phyloP scores from a whole-genome alignment of 2,113 vertebrate genomes.

The Paralichthys olivaceus region DNA sequence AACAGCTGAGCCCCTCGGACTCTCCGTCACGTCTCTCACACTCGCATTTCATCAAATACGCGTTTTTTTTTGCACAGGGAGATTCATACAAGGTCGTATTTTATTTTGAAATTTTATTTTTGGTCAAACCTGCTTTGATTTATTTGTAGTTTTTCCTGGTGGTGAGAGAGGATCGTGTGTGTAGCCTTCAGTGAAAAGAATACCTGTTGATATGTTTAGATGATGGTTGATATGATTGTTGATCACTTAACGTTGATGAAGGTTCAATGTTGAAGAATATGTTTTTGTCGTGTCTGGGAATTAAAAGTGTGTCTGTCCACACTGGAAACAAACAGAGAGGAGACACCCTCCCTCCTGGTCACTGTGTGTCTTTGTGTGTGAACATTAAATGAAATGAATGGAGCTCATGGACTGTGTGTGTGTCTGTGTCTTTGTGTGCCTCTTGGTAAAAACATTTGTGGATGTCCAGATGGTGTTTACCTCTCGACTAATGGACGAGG shows the following conservation, averaged over 20 bases:
- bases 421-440: conserved; percentile 5
- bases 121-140: too few species aligned
- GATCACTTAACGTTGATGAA: neutral
- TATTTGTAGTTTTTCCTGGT: too few species aligned
- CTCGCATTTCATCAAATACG: too few species aligned
- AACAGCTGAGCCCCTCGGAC: conserved; percentile 46
- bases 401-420: conserved; percentile 3
- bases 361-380: neutral
- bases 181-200: too few species aligned
- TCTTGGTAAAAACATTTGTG: conserved; percentile 30
- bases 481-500: conserved; percentile 45
- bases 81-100: too few species aligned
- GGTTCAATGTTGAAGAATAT: neutral
- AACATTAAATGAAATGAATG: neutral
- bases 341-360: neutral
- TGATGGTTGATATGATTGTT: neutral
- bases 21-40: neutral
- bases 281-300: neutral
- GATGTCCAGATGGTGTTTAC: conserved; percentile 76
- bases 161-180: too few species aligned
- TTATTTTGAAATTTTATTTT: too few species aligned
- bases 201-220: too few species aligned
- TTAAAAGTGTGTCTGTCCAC: neutral
- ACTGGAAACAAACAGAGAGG: neutral
- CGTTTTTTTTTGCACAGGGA: too few species aligned